A percentile compares a stretch with the other conserved stretches of the same genome.
Conservation (phyloP, 30 jellyfish, hydroid and myxozoan genomes). For the Hydractinia symbiolongicarpus region DNA sequence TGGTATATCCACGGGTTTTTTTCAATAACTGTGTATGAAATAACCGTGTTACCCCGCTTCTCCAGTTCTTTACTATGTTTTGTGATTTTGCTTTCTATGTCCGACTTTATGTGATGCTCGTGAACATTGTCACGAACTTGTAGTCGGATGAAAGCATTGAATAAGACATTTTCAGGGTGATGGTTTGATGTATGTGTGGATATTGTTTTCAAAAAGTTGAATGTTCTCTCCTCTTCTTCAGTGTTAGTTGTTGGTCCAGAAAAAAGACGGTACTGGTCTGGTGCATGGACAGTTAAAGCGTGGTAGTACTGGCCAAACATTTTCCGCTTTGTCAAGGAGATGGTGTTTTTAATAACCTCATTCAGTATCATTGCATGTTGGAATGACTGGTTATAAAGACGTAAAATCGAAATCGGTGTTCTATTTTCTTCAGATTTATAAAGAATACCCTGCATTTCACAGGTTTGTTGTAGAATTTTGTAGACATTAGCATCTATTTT, state of each 20-base stretch:
- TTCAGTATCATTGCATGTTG: conserved; percentile 14
- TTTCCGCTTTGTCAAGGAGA: conserved; percentile 16
- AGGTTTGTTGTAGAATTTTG: neutral
- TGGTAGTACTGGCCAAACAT: conserved; percentile 24
- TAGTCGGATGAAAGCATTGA: conserved; percentile 16
- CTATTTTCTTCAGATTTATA: conserved; percentile 14
- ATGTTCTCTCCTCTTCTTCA: conserved; percentile 37
- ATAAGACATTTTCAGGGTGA: conserved; percentile 14
- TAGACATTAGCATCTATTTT: neutral
- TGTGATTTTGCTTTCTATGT: neutral
- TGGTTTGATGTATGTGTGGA: conserved; percentile 21
- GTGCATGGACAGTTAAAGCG: conserved; percentile 22
- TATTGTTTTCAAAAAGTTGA: conserved; percentile 14
- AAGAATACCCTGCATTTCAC: conserved; percentile 23
- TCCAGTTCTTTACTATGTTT: neutral
- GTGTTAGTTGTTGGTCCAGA: neutral
- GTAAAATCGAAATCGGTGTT: conserved; percentile 4
- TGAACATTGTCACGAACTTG: conserved; percentile 18
- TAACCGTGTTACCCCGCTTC: neutral
- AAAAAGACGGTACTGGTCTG: neutral
- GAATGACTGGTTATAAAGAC: conserved; percentile 20
- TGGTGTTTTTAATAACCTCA: conserved; percentile 4
- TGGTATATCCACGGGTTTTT: neutral
- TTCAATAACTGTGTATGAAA: neutral
- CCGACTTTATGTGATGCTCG: neutral